A percentile compares a stretch with the other conserved stretches of the same genome.
These are phyloP conservation scores for Microchrysa polita DNA, from an alignment of 2,888 invertebrate genomes.

Conservation along the genomic window DNA sequence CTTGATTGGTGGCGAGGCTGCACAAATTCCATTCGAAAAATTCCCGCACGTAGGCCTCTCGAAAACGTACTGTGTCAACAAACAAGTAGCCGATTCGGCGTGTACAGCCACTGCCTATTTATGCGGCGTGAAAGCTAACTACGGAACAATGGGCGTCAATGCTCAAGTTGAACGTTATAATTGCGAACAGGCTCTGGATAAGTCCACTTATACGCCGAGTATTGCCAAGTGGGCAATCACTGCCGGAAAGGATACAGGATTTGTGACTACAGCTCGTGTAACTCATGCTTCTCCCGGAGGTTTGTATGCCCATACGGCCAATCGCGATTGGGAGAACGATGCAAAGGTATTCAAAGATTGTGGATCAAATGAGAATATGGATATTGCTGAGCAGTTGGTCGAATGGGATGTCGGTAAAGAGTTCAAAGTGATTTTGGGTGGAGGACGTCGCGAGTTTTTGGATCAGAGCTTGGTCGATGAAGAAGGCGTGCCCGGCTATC, in stretches of 20 bases:
- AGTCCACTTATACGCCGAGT: conserved; percentile 69
- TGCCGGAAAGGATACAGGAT: conserved; percentile 64
- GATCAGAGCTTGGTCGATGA: conserved; percentile 65
- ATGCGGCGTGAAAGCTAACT: conserved; percentile 80
- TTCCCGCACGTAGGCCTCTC: conserved; percentile 68
- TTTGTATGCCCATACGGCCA: conserved; percentile 65
- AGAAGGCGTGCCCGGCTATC: conserved; percentile 66
- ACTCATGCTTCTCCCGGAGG: conserved; percentile 48
- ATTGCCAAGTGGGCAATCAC: conserved; percentile 73
- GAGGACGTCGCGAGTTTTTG: conserved; percentile 58
- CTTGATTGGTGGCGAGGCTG: conserved; percentile 72
- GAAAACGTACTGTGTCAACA: conserved; percentile 80
- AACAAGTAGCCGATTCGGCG: conserved; percentile 84
- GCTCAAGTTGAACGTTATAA: conserved; percentile 72
- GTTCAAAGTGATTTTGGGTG: conserved; percentile 68
- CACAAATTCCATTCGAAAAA: conserved; percentile 70
- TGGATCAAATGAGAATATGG: conserved; percentile 56
- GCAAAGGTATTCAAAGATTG: conserved; percentile 30
- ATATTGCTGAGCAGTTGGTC: conserved; percentile 79
- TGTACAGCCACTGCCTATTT: conserved; percentile 84
- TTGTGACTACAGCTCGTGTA: conserved; percentile 47
- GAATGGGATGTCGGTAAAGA: conserved; percentile 73
- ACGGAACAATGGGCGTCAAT: conserved; percentile 76
- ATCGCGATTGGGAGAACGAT: conserved; percentile 67
- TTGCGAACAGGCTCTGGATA: conserved; percentile 69